Percentiles rank a stretch among this genome's conserved stretches.
Conservation (phyloP, 1,140 invertebrate genomes). For the Drosophila equinoxialis region DNA sequence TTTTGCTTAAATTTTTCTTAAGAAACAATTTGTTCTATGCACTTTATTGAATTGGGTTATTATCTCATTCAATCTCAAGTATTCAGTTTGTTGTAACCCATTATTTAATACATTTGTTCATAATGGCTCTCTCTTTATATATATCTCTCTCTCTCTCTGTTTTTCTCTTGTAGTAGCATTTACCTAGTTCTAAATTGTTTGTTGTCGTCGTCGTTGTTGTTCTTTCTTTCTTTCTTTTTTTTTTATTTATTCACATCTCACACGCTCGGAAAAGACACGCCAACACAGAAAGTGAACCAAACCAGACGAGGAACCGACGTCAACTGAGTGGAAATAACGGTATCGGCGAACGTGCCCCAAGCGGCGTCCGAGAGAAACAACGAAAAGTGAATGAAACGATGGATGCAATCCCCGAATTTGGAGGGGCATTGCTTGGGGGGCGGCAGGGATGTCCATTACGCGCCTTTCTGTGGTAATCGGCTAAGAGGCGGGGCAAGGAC, state of each 20-base stretch:
- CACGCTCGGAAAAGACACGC: conserved; percentile 16
- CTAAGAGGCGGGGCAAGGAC: conserved; percentile 33
- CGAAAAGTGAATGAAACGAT: conserved; percentile 26
- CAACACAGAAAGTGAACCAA: conserved; percentile 58
- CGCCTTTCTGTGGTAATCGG: conserved; percentile 36
- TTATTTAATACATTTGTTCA: conserved; percentile 32
- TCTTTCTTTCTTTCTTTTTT: conserved; percentile 17
- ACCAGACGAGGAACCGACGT: conserved; percentile 66
- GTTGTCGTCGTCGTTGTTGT: conserved; percentile 16
- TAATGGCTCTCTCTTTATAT: conserved; percentile 2
- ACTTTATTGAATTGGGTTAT: background rate
- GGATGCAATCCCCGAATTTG: background rate
- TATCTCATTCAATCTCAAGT: background rate
- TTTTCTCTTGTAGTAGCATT: conserved; percentile 21
- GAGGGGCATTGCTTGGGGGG: background rate
- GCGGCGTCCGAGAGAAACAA: conserved; percentile 28
- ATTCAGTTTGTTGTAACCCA: conserved; percentile 17
- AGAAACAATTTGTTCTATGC: background rate
- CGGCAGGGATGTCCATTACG: background rate
- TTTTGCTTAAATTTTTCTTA: background rate
- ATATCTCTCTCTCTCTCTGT: too few relatives aligned
- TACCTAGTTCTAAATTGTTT: conserved; percentile 50
- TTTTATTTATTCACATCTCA: conserved; percentile 12
- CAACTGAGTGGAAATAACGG: conserved; percentile 57
- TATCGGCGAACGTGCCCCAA: conserved; percentile 14